Evolutionary conservation across 2,888 invertebrate species (phyloP), one percentile per base, ranked within the genome.

Genomic region (Lymantria monacha): DNA sequence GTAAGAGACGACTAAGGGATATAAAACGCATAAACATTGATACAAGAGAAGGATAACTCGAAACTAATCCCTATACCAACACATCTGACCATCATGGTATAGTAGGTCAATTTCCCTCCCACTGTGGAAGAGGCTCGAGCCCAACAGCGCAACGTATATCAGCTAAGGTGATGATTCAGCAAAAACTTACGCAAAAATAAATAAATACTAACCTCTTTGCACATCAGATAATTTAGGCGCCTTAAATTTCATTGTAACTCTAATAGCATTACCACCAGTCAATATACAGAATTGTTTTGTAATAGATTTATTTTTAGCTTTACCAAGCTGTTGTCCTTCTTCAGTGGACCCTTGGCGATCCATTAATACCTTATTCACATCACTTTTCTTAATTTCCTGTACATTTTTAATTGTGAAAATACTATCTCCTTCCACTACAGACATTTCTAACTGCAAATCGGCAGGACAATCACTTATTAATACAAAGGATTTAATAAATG

Each of bases 401-500:
- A 87, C 82, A 33, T 68, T 82, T 50, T 73, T 84, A 2, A 91
- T 87, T 3, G 72, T 59, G 50, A 89, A 91, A 44, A 83, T 64
- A 44, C 68, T 78, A 0, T 82, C 81, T 0, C 81, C 80, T 49
- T 83, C 85, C 0, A 66, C 66, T 0, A 90, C 62, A 0, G 82
- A 79, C 13, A 91, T 57, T 33, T 80, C 80, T 13, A 91, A 54
- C 48, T 85, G 81, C 36, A 91, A 69, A 63, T 90, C 87, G 0
- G 70, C 80, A 0, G 85, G 80, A 51, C 85, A 87, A 49, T 89
- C 87, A 51, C 87, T 90, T 22, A 87, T 63, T 0, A 91, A 72
- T 0, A 90, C 81, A 40, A 90, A 83, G 1, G 79, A 80, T 53
- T 84, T 89, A 0, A 74, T 67, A 0, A 76, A 43, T 0, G 69